Percentiles rank a stretch among this genome's conserved stretches.
These are phyloP conservation scores for Gymnorhina tibicen DNA, from an alignment of 2,113 vertebrate genomes.

Conservation along the genomic window DNA sequence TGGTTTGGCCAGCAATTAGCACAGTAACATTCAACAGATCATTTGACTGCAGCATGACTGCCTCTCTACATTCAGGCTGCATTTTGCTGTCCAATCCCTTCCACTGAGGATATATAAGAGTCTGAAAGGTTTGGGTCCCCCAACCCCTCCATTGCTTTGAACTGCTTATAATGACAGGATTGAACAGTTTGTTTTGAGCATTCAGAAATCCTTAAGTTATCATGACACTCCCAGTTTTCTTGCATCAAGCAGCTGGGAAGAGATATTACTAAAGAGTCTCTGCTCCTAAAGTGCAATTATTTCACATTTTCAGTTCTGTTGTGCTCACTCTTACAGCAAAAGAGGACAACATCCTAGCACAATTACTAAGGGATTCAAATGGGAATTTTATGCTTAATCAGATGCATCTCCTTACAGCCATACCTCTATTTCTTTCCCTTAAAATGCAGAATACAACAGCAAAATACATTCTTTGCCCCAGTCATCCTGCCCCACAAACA, in stretches of 20 bases:
- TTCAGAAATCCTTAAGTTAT: not conserved
- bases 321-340: not conserved
- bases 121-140: not conserved
- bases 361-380: not conserved
- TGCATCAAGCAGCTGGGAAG: fast-evolving
- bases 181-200: not conserved
- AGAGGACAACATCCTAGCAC: not conserved
- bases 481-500: not conserved
- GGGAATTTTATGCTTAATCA: not conserved
- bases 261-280: not conserved
- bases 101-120: not conserved
- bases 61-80: not conserved
- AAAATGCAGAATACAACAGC: not conserved
- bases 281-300: not conserved
- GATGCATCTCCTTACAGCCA: not conserved
- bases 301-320: not conserved
- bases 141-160: not conserved
- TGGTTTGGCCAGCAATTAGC: not conserved
- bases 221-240: not conserved
- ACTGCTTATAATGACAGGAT: not conserved
- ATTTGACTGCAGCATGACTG: conserved; percentile 49
- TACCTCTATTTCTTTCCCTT: not conserved
- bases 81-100: not conserved
- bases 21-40: not conserved
- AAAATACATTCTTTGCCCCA: not conserved